Base-by-base conservation (phyloP, 1,140 invertebrate species). In the Megathymus violae region DNA sequence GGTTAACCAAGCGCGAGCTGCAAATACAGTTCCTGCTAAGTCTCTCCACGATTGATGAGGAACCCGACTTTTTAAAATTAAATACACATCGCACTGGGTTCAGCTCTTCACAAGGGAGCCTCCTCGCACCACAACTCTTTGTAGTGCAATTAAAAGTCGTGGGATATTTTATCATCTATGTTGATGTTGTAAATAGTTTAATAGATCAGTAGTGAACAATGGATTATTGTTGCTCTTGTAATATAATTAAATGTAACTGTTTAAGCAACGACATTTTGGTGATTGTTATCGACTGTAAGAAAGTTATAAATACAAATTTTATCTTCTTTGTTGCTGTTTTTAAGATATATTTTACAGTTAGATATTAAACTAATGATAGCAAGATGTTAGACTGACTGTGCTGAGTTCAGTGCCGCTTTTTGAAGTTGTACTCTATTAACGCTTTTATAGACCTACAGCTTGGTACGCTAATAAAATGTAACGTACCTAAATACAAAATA, bases 171-270 rank as follows among this genome's bases (percentile, higher is more conserved):
- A 27, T 59, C 43, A 47, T 59, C 56, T 59, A 47, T 16, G 34
- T 59, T 47, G 56, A 36, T 59, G 31, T 46, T 59, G 56, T 34
- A 46, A 59, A 59, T 44, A 34, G 25, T 34, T 46, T 47, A 11
- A 46, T 59, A 31, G 43, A 10, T 59, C 43, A 46, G 15, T 46
- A 36, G 19, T 15, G 34, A 36, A 11, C 34, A 11, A n/a, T 36
- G n/a, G n/a, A n/a, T n/a, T n/a, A n/a, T n/a, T n/a, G n/a, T n/a
- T n/a, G n/a, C n/a, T 36, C 34, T 4, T 36, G 34, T 36, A 36
- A 36, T 36, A 36, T 36, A 36, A 36, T 11, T 36, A 4, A 11
- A 31, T 22, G 19, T 31, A 31, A 36, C 4, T 36, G 34, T 36
- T 36, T 11, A 2, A 36, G n/a, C 11, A 11, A 36, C 34, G 9